These are phyloP conservation scores for Platyura marginata DNA, from an alignment of 1,140 invertebrate species.

Conservation along the genomic window DNA sequence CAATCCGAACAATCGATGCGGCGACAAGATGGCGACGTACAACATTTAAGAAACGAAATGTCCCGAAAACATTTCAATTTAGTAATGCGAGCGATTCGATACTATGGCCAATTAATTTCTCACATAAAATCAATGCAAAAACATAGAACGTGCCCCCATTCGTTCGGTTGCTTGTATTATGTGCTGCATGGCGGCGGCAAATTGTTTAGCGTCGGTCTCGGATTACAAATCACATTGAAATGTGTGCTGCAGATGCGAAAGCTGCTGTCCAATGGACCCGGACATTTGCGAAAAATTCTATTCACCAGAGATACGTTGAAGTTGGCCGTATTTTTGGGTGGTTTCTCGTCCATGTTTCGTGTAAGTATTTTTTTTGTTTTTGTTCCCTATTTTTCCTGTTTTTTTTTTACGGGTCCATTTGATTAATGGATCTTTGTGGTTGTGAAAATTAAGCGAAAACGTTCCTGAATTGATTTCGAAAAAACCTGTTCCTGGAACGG, in stretches of 20 bases:
- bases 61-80: slow-evolving; percentile 12
- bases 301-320: slow-evolving; percentile 32
- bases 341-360: slow-evolving; percentile 40
- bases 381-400: no score
- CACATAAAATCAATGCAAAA: slow-evolving; percentile 29
- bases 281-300: slow-evolving; percentile 28
- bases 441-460: no score
- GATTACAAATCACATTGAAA: slow-evolving; percentile 36
- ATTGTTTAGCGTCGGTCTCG: slow-evolving; percentile 36
- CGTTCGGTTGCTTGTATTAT: slow-evolving; percentile 36
- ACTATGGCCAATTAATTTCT: slow-evolving; percentile 28
- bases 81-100: slow-evolving; percentile 19
- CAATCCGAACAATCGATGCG: slow-evolving; percentile 12
- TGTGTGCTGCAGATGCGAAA: slow-evolving; percentile 24
- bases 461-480: no score
- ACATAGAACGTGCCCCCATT: slow-evolving; percentile 37
- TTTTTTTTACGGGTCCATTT: no score
- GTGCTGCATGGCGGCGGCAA: slow-evolving; percentile 30
- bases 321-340: slow-evolving; percentile 39
- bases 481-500: no score
- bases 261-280: slow-evolving; percentile 28
- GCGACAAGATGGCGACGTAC: slow-evolving; percentile 6
- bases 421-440: no score
- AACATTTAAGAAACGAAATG: slow-evolving; percentile 11
- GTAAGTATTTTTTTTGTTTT: slow-evolving; percentile 23